Evolutionary conservation across 1,140 invertebrate genomes (phyloP).

Genomic region (Theocolax elegans): DNA sequence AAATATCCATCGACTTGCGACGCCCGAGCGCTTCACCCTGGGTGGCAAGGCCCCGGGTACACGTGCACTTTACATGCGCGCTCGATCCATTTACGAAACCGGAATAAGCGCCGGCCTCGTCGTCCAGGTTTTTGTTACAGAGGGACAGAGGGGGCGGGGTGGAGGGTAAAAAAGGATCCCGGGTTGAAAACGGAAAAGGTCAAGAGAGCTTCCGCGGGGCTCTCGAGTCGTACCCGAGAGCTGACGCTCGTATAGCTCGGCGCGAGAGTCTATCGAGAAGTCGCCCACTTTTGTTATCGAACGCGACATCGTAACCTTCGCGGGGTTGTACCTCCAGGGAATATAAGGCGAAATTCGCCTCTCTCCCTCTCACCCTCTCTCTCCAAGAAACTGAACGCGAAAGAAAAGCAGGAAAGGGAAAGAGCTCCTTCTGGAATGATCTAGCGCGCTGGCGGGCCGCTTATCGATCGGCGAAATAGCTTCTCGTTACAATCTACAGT

Average conservation of each 20-base stretch:
- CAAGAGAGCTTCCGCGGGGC: too few species aligned
- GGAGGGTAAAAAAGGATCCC: too few species aligned
- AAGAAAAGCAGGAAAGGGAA: constrained; percentile 3
- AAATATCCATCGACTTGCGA: too few species aligned
- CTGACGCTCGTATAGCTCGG: not conserved
- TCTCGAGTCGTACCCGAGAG: too few species aligned
- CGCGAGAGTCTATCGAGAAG: constrained; percentile 1
- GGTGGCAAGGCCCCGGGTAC: too few species aligned
- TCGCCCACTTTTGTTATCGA: constrained; percentile 30
- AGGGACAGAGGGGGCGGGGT: not conserved
- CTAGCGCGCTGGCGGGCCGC: not conserved
- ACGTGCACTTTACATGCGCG: too few species aligned
- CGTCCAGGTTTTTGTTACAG: not conserved
- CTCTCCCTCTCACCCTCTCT: too few species aligned
- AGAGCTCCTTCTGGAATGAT: constrained; percentile 15
- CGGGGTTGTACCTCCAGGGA: not conserved
- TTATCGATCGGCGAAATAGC: constrained; percentile 29
- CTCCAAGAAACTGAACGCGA: not conserved
- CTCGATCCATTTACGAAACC: too few species aligned
- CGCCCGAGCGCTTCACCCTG: too few species aligned
- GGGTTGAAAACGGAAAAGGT: too few species aligned
- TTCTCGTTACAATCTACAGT: constrained; percentile 36
- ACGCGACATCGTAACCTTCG: constrained; percentile 29
- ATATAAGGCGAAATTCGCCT: not conserved
- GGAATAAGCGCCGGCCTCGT: too few species aligned